Base-by-base conservation (phyloP, 2,113 vertebrate species). In the Semicossyphus pulcher region DNA sequence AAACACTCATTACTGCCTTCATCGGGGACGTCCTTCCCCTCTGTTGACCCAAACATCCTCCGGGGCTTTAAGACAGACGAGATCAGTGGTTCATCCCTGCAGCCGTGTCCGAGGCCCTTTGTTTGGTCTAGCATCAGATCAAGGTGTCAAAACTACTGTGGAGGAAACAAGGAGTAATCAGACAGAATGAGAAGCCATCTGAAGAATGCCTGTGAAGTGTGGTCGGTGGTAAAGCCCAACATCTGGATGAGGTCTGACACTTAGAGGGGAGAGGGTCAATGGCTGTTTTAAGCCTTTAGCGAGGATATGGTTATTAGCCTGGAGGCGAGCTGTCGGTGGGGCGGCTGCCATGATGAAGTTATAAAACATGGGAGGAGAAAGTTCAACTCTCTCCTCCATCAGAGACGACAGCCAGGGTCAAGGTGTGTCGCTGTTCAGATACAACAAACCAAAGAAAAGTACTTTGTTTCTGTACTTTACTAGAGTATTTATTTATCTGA, bases 191-290 rank as follows among this genome's bases (percentile, higher is more conserved):
- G 67, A 59, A 85, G 65, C 51, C 52, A 80, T 70, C 14, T 28
- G 57, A 88, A 62, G 81, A 87, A 92, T 84, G 85, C 20, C 60
- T 86, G 83, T 90, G 76, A 91, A 89, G 90, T 86, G 66, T 51
- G 57, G 44, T 21, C 0, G 15, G 65, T 34, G 59, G 64, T 79
- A 59, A 72, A 74, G 57, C 2, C 45, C 69, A 52, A 52, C 85
- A 88, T 84, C 87, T 86, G 83, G 77, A 68, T 7, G 65, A 62
- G 57, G 73, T 52, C 11, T 71, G 69, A 85, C 79, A 66, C 80
- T 10, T 1, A 32, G 10, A 64, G 76, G 65, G 28, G 25, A 60
- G 47, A 36, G 79, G 89, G 77, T 81, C 79, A 80, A 81, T 29
- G 59, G 18, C 54, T 72, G 70, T 49, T 75, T 72, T 23, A 58